These are phyloP conservation scores for Drosophila takahashii DNA, from an alignment of 1,140 invertebrate genomes.

Conservation along the genomic window DNA sequence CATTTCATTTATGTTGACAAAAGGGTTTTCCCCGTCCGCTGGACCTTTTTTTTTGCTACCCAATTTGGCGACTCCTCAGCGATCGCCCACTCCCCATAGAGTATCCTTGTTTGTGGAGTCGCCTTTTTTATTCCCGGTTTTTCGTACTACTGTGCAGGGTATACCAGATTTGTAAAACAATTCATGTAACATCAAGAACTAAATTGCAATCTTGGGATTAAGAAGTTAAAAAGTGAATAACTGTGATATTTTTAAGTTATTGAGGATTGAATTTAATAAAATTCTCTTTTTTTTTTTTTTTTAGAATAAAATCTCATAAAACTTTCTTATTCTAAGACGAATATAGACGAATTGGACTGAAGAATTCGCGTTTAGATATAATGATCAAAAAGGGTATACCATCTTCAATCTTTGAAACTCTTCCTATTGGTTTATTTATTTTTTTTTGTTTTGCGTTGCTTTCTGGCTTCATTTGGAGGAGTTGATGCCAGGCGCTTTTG, in stretches of 20 bases:
- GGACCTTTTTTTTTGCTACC: conserved; percentile 54
- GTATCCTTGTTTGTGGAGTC: conserved; percentile 21
- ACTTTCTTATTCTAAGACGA: too few relatives aligned
- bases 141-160: neutral
- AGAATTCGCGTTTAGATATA: too few relatives aligned
- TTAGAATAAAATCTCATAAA: too few relatives aligned
- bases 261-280: too few relatives aligned
- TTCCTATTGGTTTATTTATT: conserved; percentile 13
- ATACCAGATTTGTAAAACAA: neutral
- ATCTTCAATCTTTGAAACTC: neutral
- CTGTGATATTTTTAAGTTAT: too few relatives aligned
- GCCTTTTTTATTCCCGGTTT: conserved; percentile 14
- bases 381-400: neutral
- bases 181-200: neutral
- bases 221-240: neutral
- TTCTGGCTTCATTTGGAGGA: conserved; percentile 68
- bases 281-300: too few relatives aligned
- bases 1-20: conserved; percentile 82
- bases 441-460: conserved; percentile 34
- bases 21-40: conserved; percentile 54
- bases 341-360: too few relatives aligned
- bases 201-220: neutral
- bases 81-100: conserved; percentile 10
- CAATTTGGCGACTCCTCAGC: conserved; percentile 59
- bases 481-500: conserved; percentile 77